phyloP scores from a whole-genome alignment of 2,888 invertebrate species.

The Tipula helvola region DNA sequence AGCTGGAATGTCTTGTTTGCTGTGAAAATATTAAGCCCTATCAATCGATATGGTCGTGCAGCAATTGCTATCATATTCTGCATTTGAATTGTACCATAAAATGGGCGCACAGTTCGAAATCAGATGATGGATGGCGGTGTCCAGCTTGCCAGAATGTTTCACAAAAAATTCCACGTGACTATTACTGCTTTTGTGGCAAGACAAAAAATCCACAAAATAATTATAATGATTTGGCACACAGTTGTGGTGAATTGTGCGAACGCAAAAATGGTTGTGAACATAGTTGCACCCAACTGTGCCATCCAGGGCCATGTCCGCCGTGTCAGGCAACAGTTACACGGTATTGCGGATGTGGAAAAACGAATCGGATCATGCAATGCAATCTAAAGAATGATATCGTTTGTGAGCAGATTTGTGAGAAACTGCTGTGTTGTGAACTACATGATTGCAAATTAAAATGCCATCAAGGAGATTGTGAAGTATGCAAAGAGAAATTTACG shows the following conservation, averaged over 20 bases:
- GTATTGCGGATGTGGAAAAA: constrained; percentile 67
- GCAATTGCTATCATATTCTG: constrained; percentile 82
- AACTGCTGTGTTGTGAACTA: constrained; percentile 58
- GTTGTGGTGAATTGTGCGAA: constrained; percentile 80
- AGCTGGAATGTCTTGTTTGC: constrained; percentile 89
- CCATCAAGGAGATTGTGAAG: constrained; percentile 64
- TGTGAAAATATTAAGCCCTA: constrained; percentile 72
- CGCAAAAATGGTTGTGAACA: constrained; percentile 44
- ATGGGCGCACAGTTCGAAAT: constrained; percentile 79
- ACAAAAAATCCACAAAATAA: constrained; percentile 59
- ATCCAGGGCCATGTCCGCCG: constrained; percentile 90
- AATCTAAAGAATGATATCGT: constrained; percentile 55
- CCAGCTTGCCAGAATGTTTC: constrained; percentile 87
- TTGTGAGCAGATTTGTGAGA: constrained; percentile 64
- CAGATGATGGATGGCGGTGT: constrained; percentile 83
- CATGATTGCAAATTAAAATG: constrained; percentile 65
- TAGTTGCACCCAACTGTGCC: constrained; percentile 71
- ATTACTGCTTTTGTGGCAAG: constrained; percentile 86
- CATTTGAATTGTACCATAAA: constrained; percentile 82
- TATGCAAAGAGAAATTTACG: constrained; percentile 51
- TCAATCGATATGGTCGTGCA: constrained; percentile 82
- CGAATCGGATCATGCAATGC: constrained; percentile 55
- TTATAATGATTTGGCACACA: constrained; percentile 72
- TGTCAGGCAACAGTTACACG: constrained; percentile 64
- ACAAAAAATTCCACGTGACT: constrained; percentile 60